Percentiles rank a stretch among this genome's conserved stretches.
Evolutionary conservation across 2,797 vertebrate genomes (phyloP).

Genomic region (Tragelaphus oryx): DNA sequence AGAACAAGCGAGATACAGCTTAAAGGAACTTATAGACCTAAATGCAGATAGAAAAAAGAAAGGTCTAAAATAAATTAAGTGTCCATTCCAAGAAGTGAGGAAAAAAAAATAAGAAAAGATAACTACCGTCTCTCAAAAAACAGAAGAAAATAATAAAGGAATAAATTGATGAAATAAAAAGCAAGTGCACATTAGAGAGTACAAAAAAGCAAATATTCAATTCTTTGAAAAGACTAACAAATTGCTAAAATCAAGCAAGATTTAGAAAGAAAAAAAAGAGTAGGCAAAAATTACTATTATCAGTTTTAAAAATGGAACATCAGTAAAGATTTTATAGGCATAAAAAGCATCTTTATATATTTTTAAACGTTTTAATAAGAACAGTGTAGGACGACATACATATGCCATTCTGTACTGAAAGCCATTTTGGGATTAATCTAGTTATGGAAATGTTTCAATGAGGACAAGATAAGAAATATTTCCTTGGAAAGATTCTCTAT

Average conservation of each 20-base stretch:
- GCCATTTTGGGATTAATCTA: background rate
- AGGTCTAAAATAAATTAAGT: background rate
- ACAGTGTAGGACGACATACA: background rate
- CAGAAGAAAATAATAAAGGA: background rate
- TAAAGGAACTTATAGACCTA: background rate
- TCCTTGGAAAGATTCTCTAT: background rate
- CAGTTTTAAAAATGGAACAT: background rate
- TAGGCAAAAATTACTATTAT: background rate
- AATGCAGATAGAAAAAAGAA: background rate
- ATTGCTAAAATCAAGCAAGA: background rate
- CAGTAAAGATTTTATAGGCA: background rate
- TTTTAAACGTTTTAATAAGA: background rate
- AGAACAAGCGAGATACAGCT: background rate
- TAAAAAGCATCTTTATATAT: background rate
- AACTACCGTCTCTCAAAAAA: background rate
- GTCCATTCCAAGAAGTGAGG: background rate
- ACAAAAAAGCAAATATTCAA: background rate
- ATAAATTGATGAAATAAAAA: conserved; percentile 8
- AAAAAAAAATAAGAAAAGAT: background rate
- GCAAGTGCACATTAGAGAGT: background rate
- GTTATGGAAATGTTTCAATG: background rate
- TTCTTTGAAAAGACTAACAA: background rate
- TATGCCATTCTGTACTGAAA: background rate
- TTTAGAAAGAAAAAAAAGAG: background rate
- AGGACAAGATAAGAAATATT: background rate